These are phyloP conservation scores for Drosophila pandora DNA, from an alignment of 1,140 invertebrate species.

Conservation along the genomic window DNA sequence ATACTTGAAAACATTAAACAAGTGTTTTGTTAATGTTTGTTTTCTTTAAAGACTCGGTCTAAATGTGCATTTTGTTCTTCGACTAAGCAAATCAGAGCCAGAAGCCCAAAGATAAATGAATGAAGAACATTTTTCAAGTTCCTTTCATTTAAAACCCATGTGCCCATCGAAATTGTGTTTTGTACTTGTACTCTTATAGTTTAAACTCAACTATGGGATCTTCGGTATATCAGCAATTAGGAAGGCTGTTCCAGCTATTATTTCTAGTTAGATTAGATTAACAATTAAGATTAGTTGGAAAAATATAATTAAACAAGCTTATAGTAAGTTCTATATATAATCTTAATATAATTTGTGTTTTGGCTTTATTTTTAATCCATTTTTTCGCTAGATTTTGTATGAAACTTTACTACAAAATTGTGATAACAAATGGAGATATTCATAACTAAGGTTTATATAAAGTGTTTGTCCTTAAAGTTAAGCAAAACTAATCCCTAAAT, in stretches of 20 bases:
- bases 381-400: neutral
- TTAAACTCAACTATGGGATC: constrained; percentile 18
- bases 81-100: constrained; percentile 7
- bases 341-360: too few species aligned
- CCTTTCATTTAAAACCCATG: constrained; percentile 23
- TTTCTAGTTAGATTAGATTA: neutral
- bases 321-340: neutral
- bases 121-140: constrained; percentile 61
- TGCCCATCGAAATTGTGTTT: constrained; percentile 32
- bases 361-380: too few species aligned
- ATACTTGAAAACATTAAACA: constrained; percentile 79
- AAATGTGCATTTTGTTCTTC: constrained; percentile 59
- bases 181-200: neutral
- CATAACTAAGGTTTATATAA: neutral
- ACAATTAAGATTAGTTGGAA: neutral
- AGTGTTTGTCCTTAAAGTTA: neutral
- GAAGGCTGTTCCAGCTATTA: neutral
- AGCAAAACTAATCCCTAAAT: too few species aligned
- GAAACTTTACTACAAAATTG: neutral
- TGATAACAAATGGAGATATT: neutral
- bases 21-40: constrained; percentile 81
- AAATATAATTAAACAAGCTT: neutral
- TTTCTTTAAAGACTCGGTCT: constrained; percentile 66
- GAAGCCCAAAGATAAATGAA: constrained; percentile 38
- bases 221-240: constrained; percentile 14